A percentile compares a stretch with the other conserved stretches of the same genome.
Conservation (phyloP, 2,888 invertebrate species). For the Dicranocentrus wangi region DNA sequence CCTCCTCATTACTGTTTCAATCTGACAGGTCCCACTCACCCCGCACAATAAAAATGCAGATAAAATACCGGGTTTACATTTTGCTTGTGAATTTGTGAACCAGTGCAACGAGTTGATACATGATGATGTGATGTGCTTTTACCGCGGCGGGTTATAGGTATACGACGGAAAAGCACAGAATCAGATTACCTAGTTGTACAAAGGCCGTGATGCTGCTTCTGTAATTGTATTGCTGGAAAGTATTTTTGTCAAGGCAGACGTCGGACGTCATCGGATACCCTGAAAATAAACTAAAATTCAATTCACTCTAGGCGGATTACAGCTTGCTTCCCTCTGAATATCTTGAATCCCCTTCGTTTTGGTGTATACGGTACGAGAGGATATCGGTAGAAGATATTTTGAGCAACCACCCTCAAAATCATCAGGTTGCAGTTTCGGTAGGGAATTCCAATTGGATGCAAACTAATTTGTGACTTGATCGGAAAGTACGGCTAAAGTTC, state of each 20-base stretch:
- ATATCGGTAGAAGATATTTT: not conserved
- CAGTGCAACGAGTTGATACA: not conserved
- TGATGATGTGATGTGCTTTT: not conserved
- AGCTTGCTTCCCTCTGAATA: not conserved
- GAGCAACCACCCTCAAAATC: conserved; percentile 3
- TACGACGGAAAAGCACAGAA: conserved; percentile 7
- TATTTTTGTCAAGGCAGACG: not conserved
- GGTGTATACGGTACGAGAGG: not conserved
- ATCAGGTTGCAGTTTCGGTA: conserved; percentile 25
- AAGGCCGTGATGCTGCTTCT: not conserved
- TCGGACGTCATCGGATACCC: not conserved
- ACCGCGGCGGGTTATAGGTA: no score
- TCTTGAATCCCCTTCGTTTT: not conserved
- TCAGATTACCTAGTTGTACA: not conserved
- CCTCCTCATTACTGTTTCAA: not conserved
- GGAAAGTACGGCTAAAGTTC: conserved; percentile 38
- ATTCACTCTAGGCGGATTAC: conserved; percentile 20
- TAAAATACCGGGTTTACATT: no score
- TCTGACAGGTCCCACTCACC: no score
- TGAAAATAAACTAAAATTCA: conserved; percentile 24
- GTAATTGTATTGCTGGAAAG: not conserved
- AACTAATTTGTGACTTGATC: conserved; percentile 63
- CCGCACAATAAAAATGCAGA: no score
- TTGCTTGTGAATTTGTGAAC: not conserved
- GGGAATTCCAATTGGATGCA: not conserved